These are phyloP conservation scores for Circaetus gallicus DNA, from an alignment of 2,113 vertebrate genomes.

Conservation along the genomic window DNA sequence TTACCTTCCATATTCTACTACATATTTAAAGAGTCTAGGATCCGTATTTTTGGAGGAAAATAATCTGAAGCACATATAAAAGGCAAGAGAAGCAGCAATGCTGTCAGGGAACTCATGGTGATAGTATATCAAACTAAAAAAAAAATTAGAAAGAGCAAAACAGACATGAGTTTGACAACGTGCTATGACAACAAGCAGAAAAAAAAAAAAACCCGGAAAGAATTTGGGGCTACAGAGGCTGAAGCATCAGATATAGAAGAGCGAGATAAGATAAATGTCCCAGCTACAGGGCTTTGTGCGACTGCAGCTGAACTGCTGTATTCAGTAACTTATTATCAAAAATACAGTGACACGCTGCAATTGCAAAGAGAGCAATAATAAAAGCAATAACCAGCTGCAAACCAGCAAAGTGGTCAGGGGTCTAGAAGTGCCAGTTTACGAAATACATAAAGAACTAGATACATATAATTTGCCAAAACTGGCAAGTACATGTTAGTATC, in stretches of 20 bases:
- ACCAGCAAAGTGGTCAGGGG: constrained; percentile 37
- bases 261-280: constrained; percentile 36
- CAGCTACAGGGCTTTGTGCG: constrained; percentile 18
- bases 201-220: neutral
- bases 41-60: constrained; percentile 35
- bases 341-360: neutral
- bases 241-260: constrained; percentile 55
- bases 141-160: constrained; percentile 56
- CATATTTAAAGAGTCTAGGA: constrained; percentile 40
- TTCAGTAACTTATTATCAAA: constrained; percentile 33
- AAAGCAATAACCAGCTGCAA: constrained; percentile 41
- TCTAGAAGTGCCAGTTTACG: neutral
- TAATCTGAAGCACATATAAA: constrained; percentile 51
- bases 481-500: constrained; percentile 40
- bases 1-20: constrained; percentile 45
- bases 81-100: constrained; percentile 57
- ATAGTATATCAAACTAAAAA: constrained; percentile 56
- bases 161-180: constrained; percentile 62
- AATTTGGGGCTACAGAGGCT: constrained; percentile 65
- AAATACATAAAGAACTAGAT: constrained; percentile 47
- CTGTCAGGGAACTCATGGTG: constrained; percentile 57
- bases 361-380: neutral
- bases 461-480: constrained; percentile 59
- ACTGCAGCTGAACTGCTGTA: neutral
- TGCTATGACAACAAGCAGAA: constrained; percentile 46